These are phyloP conservation scores for Alcis repandata DNA, from an alignment of 2,888 invertebrate species.

Conservation along the genomic window DNA sequence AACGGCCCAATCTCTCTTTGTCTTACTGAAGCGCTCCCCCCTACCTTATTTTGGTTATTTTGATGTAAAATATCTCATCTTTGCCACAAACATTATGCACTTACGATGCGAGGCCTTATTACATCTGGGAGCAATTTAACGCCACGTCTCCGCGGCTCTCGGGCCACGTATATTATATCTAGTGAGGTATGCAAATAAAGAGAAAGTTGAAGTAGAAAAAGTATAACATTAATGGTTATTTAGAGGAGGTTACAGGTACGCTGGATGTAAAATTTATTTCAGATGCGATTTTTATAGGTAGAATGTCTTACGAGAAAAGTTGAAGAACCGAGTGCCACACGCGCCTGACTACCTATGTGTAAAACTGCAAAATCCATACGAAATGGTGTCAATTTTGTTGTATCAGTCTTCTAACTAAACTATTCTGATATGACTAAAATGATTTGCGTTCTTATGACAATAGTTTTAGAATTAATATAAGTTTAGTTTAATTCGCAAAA, in stretches of 20 bases:
- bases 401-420: too few species aligned
- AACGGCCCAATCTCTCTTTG: constrained; percentile 13
- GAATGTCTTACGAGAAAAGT: too few species aligned
- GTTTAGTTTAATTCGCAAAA: too few species aligned
- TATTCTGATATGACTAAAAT: too few species aligned
- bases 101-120: constrained; percentile 48
- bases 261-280: too few species aligned
- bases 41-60: constrained; percentile 21
- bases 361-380: too few species aligned
- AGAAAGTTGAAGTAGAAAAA: constrained; percentile 9
- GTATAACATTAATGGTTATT: background rate
- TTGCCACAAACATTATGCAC: constrained; percentile 38
- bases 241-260: background rate
- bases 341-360: too few species aligned
- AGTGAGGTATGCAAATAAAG: constrained; percentile 11
- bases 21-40: constrained; percentile 15
- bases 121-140: constrained; percentile 78
- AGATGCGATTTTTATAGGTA: too few species aligned
- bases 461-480: too few species aligned
- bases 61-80: constrained; percentile 36
- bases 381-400: too few species aligned
- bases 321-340: too few species aligned
- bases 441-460: too few species aligned
- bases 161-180: constrained; percentile 53
- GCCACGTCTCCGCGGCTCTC: constrained; percentile 72